These are phyloP conservation scores for Drosophila pseudoobscura DNA, from an alignment of 1,140 invertebrate species.

Conservation along the genomic window DNA sequence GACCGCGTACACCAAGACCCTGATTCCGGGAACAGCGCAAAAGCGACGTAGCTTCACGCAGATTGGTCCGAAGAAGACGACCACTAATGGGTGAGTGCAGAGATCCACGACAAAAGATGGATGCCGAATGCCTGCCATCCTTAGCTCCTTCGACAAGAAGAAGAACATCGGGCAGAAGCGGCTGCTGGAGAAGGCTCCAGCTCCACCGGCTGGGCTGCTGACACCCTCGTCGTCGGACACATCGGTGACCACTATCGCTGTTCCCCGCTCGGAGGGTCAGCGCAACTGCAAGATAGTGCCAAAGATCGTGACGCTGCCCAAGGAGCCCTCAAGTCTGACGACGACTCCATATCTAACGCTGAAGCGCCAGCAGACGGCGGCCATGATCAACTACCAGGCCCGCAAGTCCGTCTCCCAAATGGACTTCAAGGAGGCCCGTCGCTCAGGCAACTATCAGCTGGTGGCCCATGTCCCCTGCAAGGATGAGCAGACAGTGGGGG, in stretches of 20 bases:
- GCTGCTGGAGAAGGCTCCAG: too few species aligned
- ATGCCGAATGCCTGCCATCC: too few species aligned
- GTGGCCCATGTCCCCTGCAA: conserved; percentile 51
- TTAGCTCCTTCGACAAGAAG: too few species aligned
- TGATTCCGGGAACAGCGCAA: conserved; percentile 23
- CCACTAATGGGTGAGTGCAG: conserved; percentile 31
- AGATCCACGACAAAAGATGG: not conserved
- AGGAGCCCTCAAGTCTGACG: not conserved
- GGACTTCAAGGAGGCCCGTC: conserved; percentile 72
- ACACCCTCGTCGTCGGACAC: too few species aligned
- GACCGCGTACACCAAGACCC: conserved; percentile 40
- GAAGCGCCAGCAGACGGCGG: conserved; percentile 57
- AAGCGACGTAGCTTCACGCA: conserved; percentile 26
- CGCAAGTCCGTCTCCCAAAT: conserved; percentile 76
- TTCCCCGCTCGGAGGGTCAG: too few species aligned
- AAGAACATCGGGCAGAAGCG: too few species aligned
- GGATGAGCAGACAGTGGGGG: not conserved
- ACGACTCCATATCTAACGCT: conserved; percentile 49
- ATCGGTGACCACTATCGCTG: too few species aligned
- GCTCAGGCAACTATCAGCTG: conserved; percentile 58
- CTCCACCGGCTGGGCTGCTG: too few species aligned
- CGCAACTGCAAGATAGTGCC: too few species aligned
- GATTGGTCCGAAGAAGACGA: conserved; percentile 34
- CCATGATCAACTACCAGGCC: conserved; percentile 58
- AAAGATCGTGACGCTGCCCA: too few species aligned